A percentile compares a stretch with the other conserved stretches of the same genome.
Conservation (phyloP, 2,113 vertebrate species). For the Salvelinus namaycush region DNA sequence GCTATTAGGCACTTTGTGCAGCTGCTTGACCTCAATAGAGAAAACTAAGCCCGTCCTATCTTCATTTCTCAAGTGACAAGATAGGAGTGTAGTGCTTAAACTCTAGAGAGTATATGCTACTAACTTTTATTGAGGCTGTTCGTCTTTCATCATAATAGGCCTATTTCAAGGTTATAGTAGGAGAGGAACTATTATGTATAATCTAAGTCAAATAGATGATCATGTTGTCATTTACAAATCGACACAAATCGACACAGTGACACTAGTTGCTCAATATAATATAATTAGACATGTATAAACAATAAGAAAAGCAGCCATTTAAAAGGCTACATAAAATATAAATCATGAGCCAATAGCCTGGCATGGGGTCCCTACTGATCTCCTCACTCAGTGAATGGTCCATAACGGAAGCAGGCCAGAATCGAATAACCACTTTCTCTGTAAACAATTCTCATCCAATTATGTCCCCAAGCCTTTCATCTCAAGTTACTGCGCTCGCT, state of each 20-base stretch:
- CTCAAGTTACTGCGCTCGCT: conserved; percentile 39
- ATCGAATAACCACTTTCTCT: conserved; percentile 37
- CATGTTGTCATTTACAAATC: too few relatives aligned
- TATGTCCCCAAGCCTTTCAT: conserved; percentile 4
- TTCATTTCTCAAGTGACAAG: conserved; percentile 6
- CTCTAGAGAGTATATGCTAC: not conserved
- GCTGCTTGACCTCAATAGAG: conserved; percentile 36
- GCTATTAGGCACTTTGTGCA: conserved; percentile 34
- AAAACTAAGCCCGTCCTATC: conserved; percentile 11
- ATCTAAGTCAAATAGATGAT: too few relatives aligned
- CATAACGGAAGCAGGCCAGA: conserved; percentile 25
- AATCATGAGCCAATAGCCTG: not conserved
- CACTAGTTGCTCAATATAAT: too few relatives aligned
- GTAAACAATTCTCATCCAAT: conserved; percentile 15
- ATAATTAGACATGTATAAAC: too few relatives aligned
- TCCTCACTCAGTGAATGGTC: conserved; percentile 11
- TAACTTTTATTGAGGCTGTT: too few relatives aligned
- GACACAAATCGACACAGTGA: too few relatives aligned
- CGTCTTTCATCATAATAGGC: too few relatives aligned
- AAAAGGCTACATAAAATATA: too few relatives aligned
- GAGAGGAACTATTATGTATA: too few relatives aligned
- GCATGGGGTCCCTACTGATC: conserved; percentile 4
- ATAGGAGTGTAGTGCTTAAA: not conserved
- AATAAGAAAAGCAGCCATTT: too few relatives aligned
- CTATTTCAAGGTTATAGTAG: too few relatives aligned